A percentile compares a stretch with the other conserved stretches of the same genome.
Conservation (phyloP, 2,797 vertebrate species). For the Merluccius polli region DNA sequence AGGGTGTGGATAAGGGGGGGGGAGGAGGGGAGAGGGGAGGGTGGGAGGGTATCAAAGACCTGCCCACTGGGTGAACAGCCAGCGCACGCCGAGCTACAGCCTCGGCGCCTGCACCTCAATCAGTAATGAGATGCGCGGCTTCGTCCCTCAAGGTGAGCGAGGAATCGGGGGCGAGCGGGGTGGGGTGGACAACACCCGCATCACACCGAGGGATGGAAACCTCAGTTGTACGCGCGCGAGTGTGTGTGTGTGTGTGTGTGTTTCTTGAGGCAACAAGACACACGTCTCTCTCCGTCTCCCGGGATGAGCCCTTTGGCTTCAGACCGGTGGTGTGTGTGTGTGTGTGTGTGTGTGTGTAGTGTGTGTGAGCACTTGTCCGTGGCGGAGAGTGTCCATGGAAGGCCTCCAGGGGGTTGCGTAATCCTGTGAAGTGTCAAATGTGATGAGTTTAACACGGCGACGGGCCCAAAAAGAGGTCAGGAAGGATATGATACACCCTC, state of each 20-base stretch:
- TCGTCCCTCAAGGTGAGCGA: background rate
- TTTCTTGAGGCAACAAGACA: constrained; percentile 23
- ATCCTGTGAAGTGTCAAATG: constrained; percentile 36
- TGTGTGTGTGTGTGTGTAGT: no score
- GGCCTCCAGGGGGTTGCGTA: constrained; percentile 20
- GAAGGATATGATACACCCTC: background rate
- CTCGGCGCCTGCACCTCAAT: constrained; percentile 46
- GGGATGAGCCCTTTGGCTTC: background rate
- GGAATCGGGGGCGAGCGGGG: background rate
- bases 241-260: constrained; percentile 30
- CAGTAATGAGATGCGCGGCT: constrained; percentile 35
- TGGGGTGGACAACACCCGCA: no score
- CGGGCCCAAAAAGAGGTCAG: constrained; percentile 7
- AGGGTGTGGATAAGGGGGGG: constrained; percentile 36
- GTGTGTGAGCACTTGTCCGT: no score
- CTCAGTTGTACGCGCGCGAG: no score
- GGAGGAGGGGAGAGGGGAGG: constrained; percentile 9
- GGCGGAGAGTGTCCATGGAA: no score
- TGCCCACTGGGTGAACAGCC: constrained; percentile 13
- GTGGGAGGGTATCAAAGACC: constrained; percentile 14
- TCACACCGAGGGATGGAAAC: no score
- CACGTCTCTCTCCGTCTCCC: constrained; percentile 10
- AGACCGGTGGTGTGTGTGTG: background rate
- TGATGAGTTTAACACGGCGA: background rate
- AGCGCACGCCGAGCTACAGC: background rate